Evolutionary conservation across 2,888 invertebrate species (phyloP), one percentile per base, ranked within the genome.

Genomic region (Sesia bembeciformis): DNA sequence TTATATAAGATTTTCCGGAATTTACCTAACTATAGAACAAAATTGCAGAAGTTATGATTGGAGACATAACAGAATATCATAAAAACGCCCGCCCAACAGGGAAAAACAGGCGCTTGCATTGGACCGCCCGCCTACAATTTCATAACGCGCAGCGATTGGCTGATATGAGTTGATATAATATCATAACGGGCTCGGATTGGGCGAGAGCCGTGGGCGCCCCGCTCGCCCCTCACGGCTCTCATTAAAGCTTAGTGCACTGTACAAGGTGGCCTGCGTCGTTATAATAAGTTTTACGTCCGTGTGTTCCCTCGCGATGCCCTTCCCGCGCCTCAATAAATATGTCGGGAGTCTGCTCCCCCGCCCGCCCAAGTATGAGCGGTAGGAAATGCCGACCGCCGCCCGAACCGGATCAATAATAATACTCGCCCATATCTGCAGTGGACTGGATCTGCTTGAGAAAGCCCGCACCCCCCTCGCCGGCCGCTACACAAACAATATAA

Each of bases 161-260:
- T 73, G 81, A 82, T 80, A 85, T 84, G 79, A 81, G 69, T 74
- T 90, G 90, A 91, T 91, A 91, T 91, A 90, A 92, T 91, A 91
- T 91, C 91, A 92, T 91, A 91, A 90, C 90, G 86, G 64, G 67
- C 72, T 70, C 76, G 84, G 83, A 91, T 91, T 91, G 91, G 91
- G 67, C 76, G 84, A 82, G 76, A 74, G 73, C 72, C 64, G 58
- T 72, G 67, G 76, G 70, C 69, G 66, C 74, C 72, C 76, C 80
- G 80, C 78, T 76, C 80, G 68, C 73, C 68, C 72, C 68, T 68
- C 69, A 68, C 70, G 62, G 68, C 67, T 72, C 66, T 77, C 74
- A 81, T 79, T 81, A 82, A 78, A 86, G 79, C 81, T 79, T 79
- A 81, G 76, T 86, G 81, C 85, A 82, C 77, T 67, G 75, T 64